Conservation (phyloP, 2,888 invertebrate species). For the Diplolepis rosae region DNA sequence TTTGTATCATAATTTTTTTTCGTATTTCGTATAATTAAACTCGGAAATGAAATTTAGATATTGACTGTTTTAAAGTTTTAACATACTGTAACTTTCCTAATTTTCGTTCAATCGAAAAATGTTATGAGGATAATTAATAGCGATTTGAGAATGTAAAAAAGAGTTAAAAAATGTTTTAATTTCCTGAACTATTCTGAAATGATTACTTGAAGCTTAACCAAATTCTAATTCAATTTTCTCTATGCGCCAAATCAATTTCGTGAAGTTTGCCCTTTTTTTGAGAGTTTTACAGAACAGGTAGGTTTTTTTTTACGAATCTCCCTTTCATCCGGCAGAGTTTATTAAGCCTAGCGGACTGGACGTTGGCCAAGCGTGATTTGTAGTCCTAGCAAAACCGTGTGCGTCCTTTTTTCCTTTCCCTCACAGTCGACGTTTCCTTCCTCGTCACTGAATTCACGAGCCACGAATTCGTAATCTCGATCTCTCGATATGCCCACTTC, state of each 20-base stretch:
- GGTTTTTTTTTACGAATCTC: constrained; percentile 1
- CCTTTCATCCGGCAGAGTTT: constrained; percentile 15
- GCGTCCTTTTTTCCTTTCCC: not conserved
- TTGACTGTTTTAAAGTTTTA: no score
- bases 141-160: no score
- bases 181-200: not conserved
- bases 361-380: constrained; percentile 18
- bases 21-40: no score
- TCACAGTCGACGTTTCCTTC: constrained; percentile 30
- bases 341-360: constrained; percentile 26
- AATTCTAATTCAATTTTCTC: not conserved
- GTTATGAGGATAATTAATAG: no score
- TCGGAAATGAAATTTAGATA: no score
- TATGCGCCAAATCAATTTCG: constrained; percentile 10
- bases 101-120: no score
- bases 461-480: constrained; percentile 18
- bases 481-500: constrained; percentile 3
- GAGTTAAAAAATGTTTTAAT: not conserved
- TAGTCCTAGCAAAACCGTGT: constrained; percentile 1
- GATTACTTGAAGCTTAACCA: no score
- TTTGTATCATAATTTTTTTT: no score
- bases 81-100: no score
- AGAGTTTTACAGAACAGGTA: not conserved
- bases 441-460: constrained; percentile 18
- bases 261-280: not conserved